phyloP scores from a whole-genome alignment of 1,140 invertebrate genomes.

The Myzus persicae region DNA sequence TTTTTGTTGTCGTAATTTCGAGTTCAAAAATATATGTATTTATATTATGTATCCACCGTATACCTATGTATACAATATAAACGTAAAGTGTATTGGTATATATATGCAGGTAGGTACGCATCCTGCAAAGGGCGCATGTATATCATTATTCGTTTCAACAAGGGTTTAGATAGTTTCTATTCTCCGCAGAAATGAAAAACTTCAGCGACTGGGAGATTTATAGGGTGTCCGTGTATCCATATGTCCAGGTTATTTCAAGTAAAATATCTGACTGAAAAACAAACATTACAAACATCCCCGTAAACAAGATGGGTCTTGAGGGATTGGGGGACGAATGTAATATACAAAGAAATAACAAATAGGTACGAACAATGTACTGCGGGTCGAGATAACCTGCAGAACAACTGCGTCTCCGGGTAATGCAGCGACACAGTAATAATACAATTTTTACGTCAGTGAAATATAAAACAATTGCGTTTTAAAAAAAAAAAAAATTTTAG shows the following conservation, averaged over 20 bases:
- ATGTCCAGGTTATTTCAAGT: constrained; percentile 26
- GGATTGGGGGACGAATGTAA: background rate
- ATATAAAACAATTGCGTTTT: background rate
- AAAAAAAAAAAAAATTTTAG: background rate
- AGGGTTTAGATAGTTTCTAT: constrained; percentile 26
- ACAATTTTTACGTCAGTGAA: background rate
- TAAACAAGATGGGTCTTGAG: background rate
- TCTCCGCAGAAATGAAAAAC: constrained; percentile 10
- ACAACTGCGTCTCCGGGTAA: background rate
- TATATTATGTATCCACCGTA: background rate
- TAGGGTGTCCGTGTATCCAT: constrained; percentile 26
- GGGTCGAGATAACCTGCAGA: background rate
- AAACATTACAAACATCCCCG: background rate
- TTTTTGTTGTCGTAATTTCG: background rate
- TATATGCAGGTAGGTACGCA: too few relatives aligned
- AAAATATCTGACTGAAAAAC: constrained; percentile 5
- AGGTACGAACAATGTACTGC: background rate
- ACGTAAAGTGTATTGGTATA: background rate
- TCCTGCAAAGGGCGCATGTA: background rate
- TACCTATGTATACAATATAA: background rate
- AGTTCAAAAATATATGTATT: background rate
- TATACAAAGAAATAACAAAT: background rate
- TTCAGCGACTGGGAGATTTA: background rate
- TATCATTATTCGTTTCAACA: constrained; percentile 30
- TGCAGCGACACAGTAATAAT: background rate